Evolutionary conservation across 2,888 invertebrate genomes (phyloP).

Genomic region (Lepetodrilus schrolli): DNA sequence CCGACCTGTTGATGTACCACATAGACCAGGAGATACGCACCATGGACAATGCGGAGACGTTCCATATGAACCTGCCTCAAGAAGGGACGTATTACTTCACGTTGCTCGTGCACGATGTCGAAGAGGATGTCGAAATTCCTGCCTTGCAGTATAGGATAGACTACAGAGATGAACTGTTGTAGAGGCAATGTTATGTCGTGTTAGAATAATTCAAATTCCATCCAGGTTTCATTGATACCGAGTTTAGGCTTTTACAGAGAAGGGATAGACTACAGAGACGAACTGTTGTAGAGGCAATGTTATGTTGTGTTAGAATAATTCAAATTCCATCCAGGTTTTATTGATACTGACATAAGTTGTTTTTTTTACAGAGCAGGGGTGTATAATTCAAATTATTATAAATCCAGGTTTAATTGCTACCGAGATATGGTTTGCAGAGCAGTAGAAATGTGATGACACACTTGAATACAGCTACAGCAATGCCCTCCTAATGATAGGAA

Average conservation of each 20-base stretch:
- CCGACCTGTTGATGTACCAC: slow-evolving; percentile 54
- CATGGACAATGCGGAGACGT: slow-evolving; percentile 65
- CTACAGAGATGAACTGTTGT: slow-evolving; percentile 62
- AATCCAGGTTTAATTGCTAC: no score
- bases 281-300: neutral
- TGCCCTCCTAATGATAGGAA: no score
- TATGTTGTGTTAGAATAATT: neutral
- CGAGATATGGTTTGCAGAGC: no score
- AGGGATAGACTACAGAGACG: neutral
- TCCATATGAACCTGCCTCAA: slow-evolving; percentile 62
- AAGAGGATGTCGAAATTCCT: slow-evolving; percentile 61
- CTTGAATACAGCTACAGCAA: no score
- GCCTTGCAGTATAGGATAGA: slow-evolving; percentile 64
- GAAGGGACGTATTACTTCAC: slow-evolving; percentile 68
- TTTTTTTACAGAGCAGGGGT: no score
- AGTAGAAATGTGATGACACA: no score
- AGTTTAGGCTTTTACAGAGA: neutral
- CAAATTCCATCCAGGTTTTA: no score
- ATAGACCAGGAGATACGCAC: slow-evolving; percentile 64
- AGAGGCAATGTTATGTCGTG: neutral
- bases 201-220: neutral
- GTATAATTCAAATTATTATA: no score
- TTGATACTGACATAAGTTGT: no score
- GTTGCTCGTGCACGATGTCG: slow-evolving; percentile 60
- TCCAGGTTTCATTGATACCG: neutral